These are phyloP conservation scores for Zootermopsis nevadensis DNA, from an alignment of 2,888 invertebrate genomes.

Conservation along the genomic window DNA sequence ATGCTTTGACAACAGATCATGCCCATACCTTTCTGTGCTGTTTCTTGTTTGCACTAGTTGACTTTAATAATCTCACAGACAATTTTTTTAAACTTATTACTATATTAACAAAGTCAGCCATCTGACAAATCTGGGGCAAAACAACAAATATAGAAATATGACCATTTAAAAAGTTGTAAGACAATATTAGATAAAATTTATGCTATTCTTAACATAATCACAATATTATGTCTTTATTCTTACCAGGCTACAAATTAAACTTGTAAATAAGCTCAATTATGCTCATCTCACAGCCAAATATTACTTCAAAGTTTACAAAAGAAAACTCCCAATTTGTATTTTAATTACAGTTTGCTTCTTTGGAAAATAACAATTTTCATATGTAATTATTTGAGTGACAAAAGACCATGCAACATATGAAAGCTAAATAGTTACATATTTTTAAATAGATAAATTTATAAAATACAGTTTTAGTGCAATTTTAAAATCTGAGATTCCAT, in stretches of 20 bases:
- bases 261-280: conserved; percentile 38
- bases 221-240: conserved; percentile 41
- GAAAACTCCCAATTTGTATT: conserved; percentile 5
- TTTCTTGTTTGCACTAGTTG: no score
- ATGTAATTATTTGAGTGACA: conserved; percentile 1
- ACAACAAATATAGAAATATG: no score
- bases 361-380: conserved; percentile 20
- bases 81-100: no score
- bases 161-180: neutral
- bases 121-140: no score
- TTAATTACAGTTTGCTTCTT: neutral
- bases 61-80: no score
- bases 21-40: no score
- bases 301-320: conserved; percentile 37
- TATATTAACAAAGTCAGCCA: no score
- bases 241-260: conserved; percentile 29
- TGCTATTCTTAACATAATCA: conserved; percentile 10
- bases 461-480: conserved; percentile 35
- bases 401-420: conserved; percentile 38
- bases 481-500: conserved; percentile 43
- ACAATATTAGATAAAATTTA: neutral
- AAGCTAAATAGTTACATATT: conserved; percentile 32
- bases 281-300: conserved; percentile 41
- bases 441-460: conserved; percentile 39
- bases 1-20: no score